Base-by-base conservation (phyloP, 1,140 invertebrate genomes). In the Oppia nitens region DNA sequence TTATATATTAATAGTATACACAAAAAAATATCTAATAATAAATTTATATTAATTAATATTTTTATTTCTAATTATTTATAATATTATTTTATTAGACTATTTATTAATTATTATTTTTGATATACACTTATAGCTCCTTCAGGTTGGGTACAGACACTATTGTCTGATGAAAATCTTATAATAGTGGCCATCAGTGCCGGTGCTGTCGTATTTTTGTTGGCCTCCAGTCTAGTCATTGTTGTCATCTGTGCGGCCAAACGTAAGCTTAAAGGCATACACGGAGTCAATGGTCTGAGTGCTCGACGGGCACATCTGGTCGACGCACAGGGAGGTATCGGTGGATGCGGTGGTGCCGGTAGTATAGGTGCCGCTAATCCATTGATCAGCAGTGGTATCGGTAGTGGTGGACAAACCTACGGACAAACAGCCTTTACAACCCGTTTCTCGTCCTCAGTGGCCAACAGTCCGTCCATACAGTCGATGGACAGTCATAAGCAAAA, bases 91-190 rank as follows among this genome's bases (percentile, higher is more conserved):
- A 65, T 45, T 21, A 65, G 47, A 53, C 58, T 9, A 56, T 55
- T 3, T 17, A 12, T 25, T 24, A 56, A 3, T 29, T 29, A 51
- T 45, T 27, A 21, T 47, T 49, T 56, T 14, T 20, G 25, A n/a
- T 45, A n/a, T 17, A 2, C 3, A 20, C 12, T 60, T 52, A 21
- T 23, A 64, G 60, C 64, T 23, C 63, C 64, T 32, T 55, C 64
- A 4, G 61, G 62, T 4, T 67, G 66, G 63, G 64, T 64, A 14
- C 58, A 61, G 32, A 27, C 60, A 3, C 49, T 65, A 2, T 48
- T 66, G 6, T 59, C 60, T 26, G 66, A 67, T 32, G 66, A 67
- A 55, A 67, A 67, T 57, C 54, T 67, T 9, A 50, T 67, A 3
- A 64, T 67, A 3, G 60, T 67, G n/a, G 64, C 66, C 21, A 59